Percentiles rank a stretch among this genome's conserved stretches.
These are phyloP conservation scores for Tricholauxania praeusta DNA, from an alignment of 2,888 invertebrate species.

Conservation along the genomic window DNA sequence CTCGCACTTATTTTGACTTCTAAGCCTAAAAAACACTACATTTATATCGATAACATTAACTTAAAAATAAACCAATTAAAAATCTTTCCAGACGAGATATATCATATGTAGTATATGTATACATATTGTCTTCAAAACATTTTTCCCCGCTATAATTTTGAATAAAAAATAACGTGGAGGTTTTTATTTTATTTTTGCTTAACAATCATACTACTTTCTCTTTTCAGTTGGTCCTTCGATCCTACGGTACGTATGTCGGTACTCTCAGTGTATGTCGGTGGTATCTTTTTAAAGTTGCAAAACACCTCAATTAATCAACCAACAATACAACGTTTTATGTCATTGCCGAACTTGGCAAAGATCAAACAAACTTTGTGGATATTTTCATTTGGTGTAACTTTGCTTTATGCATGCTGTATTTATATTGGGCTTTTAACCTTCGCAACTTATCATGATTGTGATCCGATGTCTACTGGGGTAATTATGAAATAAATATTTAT, in stretches of 20 bases:
- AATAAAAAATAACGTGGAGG: too few relatives aligned
- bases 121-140: too few relatives aligned
- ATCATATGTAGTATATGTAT: too few relatives aligned
- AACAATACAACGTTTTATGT: conserved; percentile 85
- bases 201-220: not conserved
- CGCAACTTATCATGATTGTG: conserved; percentile 81
- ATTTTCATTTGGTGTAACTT: conserved; percentile 74
- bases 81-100: too few relatives aligned
- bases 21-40: too few relatives aligned
- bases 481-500: not conserved
- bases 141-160: too few relatives aligned
- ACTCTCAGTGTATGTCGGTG: conserved; percentile 81
- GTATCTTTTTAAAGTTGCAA: conserved; percentile 80
- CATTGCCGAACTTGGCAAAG: conserved; percentile 76
- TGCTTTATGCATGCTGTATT: conserved; percentile 74
- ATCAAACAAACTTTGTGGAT: conserved; percentile 78
- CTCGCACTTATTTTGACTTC: too few relatives aligned
- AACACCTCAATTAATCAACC: conserved; percentile 83
- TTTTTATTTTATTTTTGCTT: not conserved
- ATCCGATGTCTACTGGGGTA: conserved; percentile 83
- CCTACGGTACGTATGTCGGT: conserved; percentile 85
- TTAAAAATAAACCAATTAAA: too few relatives aligned
- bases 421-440: conserved; percentile 81
- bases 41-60: too few relatives aligned
- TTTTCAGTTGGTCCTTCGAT: conserved; percentile 78